Conservation (phyloP, 2,113 vertebrate genomes). For the Antechinus stuartii region DNA sequence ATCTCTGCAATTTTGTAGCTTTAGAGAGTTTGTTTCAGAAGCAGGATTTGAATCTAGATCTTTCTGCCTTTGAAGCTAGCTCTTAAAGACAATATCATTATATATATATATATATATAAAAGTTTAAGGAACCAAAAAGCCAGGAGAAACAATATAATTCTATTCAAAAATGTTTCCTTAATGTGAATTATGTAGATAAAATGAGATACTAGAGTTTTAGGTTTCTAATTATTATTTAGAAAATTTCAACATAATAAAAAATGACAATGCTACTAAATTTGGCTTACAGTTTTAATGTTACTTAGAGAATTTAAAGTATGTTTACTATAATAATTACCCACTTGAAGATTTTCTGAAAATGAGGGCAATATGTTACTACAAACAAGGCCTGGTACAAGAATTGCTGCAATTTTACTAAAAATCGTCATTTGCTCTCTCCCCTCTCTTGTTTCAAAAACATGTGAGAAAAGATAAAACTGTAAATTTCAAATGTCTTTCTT, state of each 20-base stretch:
- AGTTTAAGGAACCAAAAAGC: not conserved
- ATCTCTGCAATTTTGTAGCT: not conserved
- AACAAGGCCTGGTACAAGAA: not conserved
- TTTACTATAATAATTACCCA: not conserved
- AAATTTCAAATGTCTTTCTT: conserved; percentile 16
- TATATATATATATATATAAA: not conserved
- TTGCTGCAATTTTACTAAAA: not conserved
- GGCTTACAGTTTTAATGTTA: not conserved
- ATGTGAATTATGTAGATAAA: not conserved
- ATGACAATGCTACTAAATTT: not conserved
- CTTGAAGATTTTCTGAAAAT: not conserved
- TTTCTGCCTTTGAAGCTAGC: not conserved
- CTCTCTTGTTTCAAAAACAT: conserved; percentile 12
- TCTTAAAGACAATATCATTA: too few species aligned
- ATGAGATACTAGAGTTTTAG: not conserved
- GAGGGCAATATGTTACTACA: not conserved
- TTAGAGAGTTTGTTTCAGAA: not conserved
- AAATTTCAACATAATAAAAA: not conserved
- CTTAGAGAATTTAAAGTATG: not conserved
- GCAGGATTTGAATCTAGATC: not conserved
- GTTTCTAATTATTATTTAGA: not conserved
- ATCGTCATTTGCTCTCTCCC: not conserved
- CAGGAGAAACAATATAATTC: not conserved
- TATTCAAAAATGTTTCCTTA: conserved; percentile 8
- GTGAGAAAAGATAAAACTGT: conserved; percentile 7